Conservation (phyloP, 2,797 vertebrate genomes). For the Odontamblyopus lacepedii region DNA sequence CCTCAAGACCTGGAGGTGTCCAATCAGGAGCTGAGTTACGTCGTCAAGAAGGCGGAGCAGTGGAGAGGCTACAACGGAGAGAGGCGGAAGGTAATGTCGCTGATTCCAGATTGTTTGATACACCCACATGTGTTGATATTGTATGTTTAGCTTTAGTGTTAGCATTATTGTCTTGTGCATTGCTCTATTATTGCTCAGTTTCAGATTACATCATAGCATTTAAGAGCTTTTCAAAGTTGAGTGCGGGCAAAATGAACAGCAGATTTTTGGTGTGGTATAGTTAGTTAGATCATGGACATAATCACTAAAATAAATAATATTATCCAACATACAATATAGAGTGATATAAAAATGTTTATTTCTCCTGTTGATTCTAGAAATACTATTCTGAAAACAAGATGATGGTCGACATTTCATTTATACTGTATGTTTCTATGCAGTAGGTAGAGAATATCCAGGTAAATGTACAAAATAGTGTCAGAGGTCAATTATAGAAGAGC, state of each 20-base stretch:
- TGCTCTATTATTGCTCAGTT: not conserved
- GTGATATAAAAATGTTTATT: not conserved
- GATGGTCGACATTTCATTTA: not conserved
- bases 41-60: slow-evolving; percentile 88
- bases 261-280: not conserved
- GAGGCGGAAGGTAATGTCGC: slow-evolving; percentile 83
- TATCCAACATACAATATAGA: not conserved
- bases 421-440: not conserved
- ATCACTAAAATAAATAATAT: not conserved
- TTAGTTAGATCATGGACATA: not conserved
- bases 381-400: not conserved
- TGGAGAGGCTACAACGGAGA: slow-evolving; percentile 91
- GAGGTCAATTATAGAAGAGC: too few species aligned
- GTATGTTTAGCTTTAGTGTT: not conserved
- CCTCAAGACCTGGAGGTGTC: slow-evolving; percentile 91
- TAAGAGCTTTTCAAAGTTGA: not conserved
- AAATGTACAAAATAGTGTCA: not conserved
- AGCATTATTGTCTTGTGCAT: not conserved
- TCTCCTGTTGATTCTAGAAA: not conserved
- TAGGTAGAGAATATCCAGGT: not conserved
- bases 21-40: slow-evolving; percentile 89
- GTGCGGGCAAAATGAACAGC: not conserved
- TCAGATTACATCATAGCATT: not conserved
- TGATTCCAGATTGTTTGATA: slow-evolving; percentile 3
- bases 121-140: not conserved